These are phyloP conservation scores for Lucilia sericata DNA, from an alignment of 1,140 invertebrate species.

Conservation along the genomic window DNA sequence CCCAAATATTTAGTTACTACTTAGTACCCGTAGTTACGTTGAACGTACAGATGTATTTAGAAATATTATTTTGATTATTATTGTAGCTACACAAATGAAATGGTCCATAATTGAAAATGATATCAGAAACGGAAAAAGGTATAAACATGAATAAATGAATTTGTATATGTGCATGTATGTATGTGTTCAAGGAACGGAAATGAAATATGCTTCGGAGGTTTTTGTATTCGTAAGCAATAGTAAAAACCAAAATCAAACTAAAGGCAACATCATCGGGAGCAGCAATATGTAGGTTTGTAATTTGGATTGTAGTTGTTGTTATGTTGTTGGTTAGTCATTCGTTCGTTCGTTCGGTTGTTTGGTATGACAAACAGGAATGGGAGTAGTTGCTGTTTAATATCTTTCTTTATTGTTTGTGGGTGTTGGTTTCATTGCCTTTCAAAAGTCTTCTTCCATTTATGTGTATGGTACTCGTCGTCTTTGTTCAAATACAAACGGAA, in stretches of 20 bases:
- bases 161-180: not conserved
- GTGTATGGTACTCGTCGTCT: not conserved
- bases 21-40: too few relatives aligned
- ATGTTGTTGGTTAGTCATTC: too few relatives aligned
- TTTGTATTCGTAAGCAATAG: not conserved
- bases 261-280: not conserved
- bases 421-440: not conserved
- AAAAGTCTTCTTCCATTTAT: not conserved
- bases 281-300: too few relatives aligned
- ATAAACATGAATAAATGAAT: not conserved
- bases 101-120: constrained; percentile 30
- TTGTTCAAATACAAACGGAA: constrained; percentile 23
- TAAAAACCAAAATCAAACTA: not conserved
- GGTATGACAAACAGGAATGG: not conserved
- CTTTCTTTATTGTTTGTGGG: constrained; percentile 29
- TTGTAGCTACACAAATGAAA: constrained; percentile 4
- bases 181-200: not conserved
- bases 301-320: too few relatives aligned
- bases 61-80: too few relatives aligned
- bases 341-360: too few relatives aligned
- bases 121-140: constrained; percentile 11
- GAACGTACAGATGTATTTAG: too few relatives aligned
- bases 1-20: too few relatives aligned
- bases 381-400: constrained; percentile 1
- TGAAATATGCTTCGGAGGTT: constrained; percentile 3